These are phyloP conservation scores for Philopotamus ludificatus DNA, from an alignment of 1,140 invertebrate species.

Conservation along the genomic window DNA sequence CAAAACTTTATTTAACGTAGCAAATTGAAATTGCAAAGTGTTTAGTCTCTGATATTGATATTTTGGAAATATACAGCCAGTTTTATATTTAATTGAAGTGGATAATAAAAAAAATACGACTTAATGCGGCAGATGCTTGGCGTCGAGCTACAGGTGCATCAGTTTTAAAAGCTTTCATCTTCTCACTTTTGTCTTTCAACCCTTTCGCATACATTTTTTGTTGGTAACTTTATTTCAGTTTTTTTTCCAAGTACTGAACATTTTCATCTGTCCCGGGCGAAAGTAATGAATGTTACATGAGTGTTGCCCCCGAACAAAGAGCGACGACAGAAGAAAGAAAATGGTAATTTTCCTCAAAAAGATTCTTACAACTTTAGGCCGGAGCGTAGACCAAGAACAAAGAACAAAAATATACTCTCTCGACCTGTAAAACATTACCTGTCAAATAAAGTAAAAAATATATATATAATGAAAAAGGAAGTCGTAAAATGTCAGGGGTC, in stretches of 20 bases:
- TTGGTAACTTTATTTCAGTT: background rate
- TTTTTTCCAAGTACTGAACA: background rate
- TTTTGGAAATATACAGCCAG: no score
- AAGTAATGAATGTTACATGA: constrained; percentile 15
- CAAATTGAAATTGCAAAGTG: no score
- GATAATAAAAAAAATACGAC: no score
- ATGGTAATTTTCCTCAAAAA: constrained; percentile 12
- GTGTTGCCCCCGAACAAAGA: background rate
- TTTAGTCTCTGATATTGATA: no score
- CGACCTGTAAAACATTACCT: background rate
- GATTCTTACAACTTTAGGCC: background rate
- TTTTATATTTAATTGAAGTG: no score
- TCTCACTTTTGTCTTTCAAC: background rate
- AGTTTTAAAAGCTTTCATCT: background rate
- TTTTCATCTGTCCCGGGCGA: background rate
- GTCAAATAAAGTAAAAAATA: background rate
- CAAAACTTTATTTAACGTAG: no score
- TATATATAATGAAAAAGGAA: background rate
- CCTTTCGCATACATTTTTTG: background rate
- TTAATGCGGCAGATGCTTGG: no score
- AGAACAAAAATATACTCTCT: background rate
- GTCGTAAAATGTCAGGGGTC: background rate
- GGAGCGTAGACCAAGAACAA: background rate
- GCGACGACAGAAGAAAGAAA: background rate
- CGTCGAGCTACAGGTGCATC: constrained; percentile 10